A percentile compares a stretch with the other conserved stretches of the same genome.
Conservation (phyloP, 2,113 vertebrate species). For the Platysternon megacephalum region DNA sequence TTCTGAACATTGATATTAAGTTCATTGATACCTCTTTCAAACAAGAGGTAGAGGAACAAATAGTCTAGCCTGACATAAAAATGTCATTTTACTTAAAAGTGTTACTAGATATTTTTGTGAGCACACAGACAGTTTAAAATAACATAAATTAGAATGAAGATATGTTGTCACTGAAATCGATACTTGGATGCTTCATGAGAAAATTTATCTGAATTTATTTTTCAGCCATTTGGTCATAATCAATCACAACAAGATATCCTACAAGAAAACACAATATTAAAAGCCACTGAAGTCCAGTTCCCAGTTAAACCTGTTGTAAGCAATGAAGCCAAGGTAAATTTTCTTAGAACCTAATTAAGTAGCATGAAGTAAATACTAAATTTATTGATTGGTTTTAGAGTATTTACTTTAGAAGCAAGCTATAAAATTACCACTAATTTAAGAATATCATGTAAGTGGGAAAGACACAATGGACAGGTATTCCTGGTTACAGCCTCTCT, state of each 20-base stretch:
- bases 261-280: slow-evolving; percentile 99
- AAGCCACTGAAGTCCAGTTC: slow-evolving; percentile 98
- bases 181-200: slow-evolving; percentile 36
- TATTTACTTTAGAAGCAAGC: neutral
- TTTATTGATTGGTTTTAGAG: neutral
- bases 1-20: neutral
- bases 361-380: neutral
- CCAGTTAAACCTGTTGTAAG: slow-evolving; percentile 98
- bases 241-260: slow-evolving; percentile 99
- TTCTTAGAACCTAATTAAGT: neutral
- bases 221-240: slow-evolving; percentile 98
- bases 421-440: neutral
- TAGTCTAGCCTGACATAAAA: neutral
- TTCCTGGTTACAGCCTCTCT: neutral
- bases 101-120: slow-evolving; percentile 12
- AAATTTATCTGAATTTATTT: slow-evolving; percentile 54
- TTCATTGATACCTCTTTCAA: neutral
- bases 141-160: neutral
- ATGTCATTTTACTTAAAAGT: neutral
- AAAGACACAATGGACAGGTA: neutral
- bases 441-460: neutral
- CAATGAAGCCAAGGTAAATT: slow-evolving; percentile 98
- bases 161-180: slow-evolving; percentile 29
- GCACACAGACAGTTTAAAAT: neutral
- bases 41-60: neutral